phyloP scores from a whole-genome alignment of 2,888 invertebrate genomes.

The Cataglyphis rosenhaueri region DNA sequence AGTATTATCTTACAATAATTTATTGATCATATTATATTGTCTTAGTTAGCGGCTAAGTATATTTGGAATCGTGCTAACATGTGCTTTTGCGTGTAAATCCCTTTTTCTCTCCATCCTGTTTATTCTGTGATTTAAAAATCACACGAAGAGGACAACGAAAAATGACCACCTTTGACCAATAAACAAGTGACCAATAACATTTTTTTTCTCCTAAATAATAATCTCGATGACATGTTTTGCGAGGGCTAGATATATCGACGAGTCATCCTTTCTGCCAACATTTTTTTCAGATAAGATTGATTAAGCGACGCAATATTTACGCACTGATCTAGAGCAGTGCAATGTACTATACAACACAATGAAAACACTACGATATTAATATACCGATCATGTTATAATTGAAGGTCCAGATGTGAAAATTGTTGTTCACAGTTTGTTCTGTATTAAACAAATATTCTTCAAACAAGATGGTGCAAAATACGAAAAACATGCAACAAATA shows the following conservation, averaged over 20 bases:
- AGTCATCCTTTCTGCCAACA: background rate
- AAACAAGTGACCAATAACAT: too few relatives aligned
- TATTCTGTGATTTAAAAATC: background rate
- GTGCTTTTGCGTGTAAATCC: slow-evolving; percentile 11
- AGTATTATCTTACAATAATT: background rate
- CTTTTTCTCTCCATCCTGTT: background rate
- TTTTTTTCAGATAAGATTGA: slow-evolving; percentile 11
- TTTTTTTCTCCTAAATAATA: slow-evolving; percentile 3
- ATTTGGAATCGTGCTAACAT: slow-evolving; percentile 61
- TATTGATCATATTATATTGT: background rate
- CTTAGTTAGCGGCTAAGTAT: slow-evolving; percentile 29
- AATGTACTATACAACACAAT: background rate
- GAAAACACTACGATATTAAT: background rate
- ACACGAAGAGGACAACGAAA: background rate
- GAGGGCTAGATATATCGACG: background rate
- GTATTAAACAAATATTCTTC: background rate
- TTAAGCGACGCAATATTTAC: background rate
- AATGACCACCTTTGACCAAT: too few relatives aligned
- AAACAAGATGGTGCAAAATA: background rate
- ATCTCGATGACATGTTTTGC: slow-evolving; percentile 2
- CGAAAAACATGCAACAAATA: background rate
- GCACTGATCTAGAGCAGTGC: background rate
- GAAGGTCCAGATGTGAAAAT: background rate
- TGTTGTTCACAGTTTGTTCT: background rate
- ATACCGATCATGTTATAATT: background rate